Conservation (phyloP, 2,888 invertebrate genomes). For the Calliphora vomitoria region DNA sequence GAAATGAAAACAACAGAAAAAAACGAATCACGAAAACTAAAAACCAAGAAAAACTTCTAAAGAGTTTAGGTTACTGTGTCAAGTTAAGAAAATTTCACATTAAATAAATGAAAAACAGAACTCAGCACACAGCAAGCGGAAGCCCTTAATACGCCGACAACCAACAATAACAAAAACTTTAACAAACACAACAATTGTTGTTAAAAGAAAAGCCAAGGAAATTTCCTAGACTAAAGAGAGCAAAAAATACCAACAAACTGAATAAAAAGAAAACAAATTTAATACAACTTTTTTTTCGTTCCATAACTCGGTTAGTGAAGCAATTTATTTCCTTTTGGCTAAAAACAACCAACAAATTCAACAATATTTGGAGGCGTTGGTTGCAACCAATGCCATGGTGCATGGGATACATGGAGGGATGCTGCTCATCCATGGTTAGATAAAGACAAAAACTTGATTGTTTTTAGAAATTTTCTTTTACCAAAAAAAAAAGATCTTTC, state of each 20-base stretch:
- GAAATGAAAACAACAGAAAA: background rate
- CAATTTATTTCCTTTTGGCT: conserved; percentile 42
- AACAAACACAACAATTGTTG: background rate
- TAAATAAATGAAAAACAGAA: background rate
- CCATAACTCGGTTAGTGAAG: conserved; percentile 11
- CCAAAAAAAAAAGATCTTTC: background rate
- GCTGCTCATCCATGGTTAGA: background rate
- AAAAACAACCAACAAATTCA: conserved; percentile 13
- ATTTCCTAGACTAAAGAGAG: background rate
- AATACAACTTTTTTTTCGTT: conserved; percentile 12
- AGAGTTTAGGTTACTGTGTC: conserved; percentile 52
- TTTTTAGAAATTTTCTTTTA: background rate
- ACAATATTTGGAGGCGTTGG: conserved; percentile 23
- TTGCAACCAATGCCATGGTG: background rate
- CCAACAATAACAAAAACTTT: background rate
- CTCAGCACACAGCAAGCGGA: conserved; percentile 21
- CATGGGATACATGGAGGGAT: background rate
- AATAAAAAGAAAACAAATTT: background rate
- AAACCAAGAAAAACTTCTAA: conserved; percentile 34
- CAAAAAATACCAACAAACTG: background rate
- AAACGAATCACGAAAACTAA: background rate
- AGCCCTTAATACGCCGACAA: conserved; percentile 28
- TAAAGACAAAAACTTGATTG: conserved; percentile 24
- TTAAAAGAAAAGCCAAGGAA: conserved; percentile 9
- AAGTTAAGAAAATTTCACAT: conserved; percentile 49